Evolutionary conservation across 1,140 invertebrate species (phyloP), one percentile per base, ranked within the genome.

Genomic region (Grapholita molesta): DNA sequence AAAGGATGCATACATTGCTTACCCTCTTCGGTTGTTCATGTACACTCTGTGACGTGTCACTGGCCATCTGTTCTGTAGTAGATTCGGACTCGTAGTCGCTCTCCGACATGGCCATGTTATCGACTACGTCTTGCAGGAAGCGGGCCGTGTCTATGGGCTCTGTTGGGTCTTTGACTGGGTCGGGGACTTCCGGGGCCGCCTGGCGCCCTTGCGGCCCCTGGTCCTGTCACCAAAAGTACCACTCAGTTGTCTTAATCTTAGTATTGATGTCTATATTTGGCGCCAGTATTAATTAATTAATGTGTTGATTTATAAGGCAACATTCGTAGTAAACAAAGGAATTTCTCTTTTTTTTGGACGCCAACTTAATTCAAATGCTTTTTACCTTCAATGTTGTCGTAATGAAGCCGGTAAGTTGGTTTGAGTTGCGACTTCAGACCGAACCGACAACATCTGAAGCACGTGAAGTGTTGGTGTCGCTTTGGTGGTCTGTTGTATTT

Each of bases 201-300:
- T 18, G 3, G 24, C 18, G 24, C 24, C 55, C 24, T n/a, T 18
- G 3, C 12, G 15, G 24, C 24, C 55, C 55, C n/a, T 61, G 55
- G 55, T 61, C 55, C 55, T 61, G 55, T 25, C 25, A 61, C 55
- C 55, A 61, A 61, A 61, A 61, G 24, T 15, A 61, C 35, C n/a
- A 3, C 15, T 52, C 15, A 52, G 42, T 52, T 52, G 5, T 52
- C n/a, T n/a, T n/a, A n/a, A n/a, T n/a, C n/a, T n/a, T n/a, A n/a
- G n/a, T n/a, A n/a, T n/a, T n/a, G n/a, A n/a, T n/a, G n/a, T n/a
- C n/a, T n/a, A n/a, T n/a, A n/a, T n/a, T n/a, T n/a, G n/a, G n/a
- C n/a, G n/a, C n/a, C n/a, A n/a, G n/a, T n/a, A n/a, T n/a, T n/a
- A n/a, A n/a, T n/a, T n/a, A n/a, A n/a, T n/a, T n/a, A n/a, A n/a